Conservation (phyloP, 2,888 invertebrate species). For the Leptinotarsa tumamoca region DNA sequence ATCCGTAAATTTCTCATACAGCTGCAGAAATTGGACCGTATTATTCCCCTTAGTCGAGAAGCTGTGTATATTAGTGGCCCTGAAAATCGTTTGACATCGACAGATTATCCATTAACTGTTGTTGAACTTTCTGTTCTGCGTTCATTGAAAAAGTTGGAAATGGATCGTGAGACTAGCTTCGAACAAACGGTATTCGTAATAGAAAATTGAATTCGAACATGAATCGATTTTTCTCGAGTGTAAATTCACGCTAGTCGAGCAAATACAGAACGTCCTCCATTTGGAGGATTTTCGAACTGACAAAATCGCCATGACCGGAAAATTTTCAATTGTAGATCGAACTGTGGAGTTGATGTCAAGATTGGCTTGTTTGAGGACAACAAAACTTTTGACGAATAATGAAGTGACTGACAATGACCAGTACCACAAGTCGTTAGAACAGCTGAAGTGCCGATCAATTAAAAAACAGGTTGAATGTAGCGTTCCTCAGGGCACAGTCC, state of each 20-base stretch:
- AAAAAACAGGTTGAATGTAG: too few species aligned
- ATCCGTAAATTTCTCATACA: neutral
- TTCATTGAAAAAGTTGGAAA: constrained; percentile 3
- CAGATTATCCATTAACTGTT: constrained; percentile 9
- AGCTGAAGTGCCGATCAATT: too few species aligned
- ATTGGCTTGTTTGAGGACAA: too few species aligned
- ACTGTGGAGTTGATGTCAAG: too few species aligned
- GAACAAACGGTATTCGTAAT: neutral
- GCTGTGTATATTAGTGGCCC: neutral
- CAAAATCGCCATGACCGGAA: neutral
- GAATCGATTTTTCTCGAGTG: neutral
- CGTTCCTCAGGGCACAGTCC: too few species aligned
- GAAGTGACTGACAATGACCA: too few species aligned
- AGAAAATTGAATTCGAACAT: neutral
- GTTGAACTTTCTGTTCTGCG: constrained; percentile 1
- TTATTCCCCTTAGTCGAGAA: neutral
- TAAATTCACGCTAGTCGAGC: neutral
- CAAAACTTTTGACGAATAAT: too few species aligned
- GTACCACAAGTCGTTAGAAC: too few species aligned
- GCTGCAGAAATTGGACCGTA: neutral
- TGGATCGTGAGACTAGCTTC: neutral
- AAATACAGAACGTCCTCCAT: neutral
- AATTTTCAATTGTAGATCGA: too few species aligned
- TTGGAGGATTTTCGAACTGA: neutral
- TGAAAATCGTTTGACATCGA: constrained; percentile 6